Evolutionary conservation across 2,113 vertebrate species (phyloP).

Genomic region (Austrofundulus limnaeus): DNA sequence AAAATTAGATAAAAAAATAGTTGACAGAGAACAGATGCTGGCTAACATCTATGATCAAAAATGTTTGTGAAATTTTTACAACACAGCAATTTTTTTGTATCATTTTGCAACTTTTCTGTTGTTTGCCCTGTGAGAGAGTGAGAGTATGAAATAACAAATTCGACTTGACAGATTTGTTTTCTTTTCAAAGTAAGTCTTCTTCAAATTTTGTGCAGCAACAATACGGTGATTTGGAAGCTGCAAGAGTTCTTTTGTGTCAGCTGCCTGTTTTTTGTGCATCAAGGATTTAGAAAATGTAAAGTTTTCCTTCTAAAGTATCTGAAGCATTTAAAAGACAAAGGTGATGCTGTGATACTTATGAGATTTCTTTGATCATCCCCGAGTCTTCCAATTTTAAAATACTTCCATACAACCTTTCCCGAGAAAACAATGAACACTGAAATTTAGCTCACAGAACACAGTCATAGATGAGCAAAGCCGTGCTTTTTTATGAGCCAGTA

Average conservation of each 20-base stretch:
- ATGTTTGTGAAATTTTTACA: slow-evolving; percentile 34
- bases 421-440: not conserved
- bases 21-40: slow-evolving; percentile 37
- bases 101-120: slow-evolving; percentile 22
- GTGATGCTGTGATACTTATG: not conserved
- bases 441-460: not conserved
- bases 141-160: slow-evolving; percentile 2
- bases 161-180: slow-evolving; percentile 4
- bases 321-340: not conserved
- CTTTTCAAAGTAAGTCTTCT: not conserved
- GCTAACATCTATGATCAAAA: slow-evolving; percentile 29
- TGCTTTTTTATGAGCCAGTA: not conserved
- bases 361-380: not conserved
- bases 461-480: not conserved
- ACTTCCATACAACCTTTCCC: not conserved
- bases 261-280: not conserved
- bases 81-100: slow-evolving; percentile 24
- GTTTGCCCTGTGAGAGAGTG: slow-evolving; percentile 23
- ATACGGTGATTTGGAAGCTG: not conserved
- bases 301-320: not conserved
- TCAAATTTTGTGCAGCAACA: not conserved
- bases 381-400: not conserved
- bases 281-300: not conserved
- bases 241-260: not conserved
- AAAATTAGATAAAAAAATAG: no score